These are phyloP conservation scores for Uria lomvia DNA, from an alignment of 2,113 vertebrate genomes.

Conservation along the genomic window DNA sequence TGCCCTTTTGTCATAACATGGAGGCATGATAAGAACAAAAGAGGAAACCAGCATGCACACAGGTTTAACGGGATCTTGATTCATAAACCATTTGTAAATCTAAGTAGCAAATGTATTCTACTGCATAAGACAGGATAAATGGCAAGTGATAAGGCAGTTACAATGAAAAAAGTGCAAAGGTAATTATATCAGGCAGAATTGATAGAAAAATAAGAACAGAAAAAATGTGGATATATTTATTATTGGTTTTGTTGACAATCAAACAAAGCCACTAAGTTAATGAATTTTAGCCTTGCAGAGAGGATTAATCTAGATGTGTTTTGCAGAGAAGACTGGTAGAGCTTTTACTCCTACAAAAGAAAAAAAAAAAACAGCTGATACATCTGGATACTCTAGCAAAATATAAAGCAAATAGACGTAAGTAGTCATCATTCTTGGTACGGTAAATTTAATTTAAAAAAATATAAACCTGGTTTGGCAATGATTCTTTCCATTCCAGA, in stretches of 20 bases:
- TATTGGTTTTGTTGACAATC: neutral
- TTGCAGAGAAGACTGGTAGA: neutral
- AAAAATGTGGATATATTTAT: neutral
- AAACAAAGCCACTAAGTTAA: neutral
- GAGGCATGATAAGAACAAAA: neutral
- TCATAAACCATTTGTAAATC: neutral
- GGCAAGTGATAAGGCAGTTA: neutral
- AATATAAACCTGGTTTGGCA: neutral
- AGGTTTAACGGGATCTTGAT: neutral
- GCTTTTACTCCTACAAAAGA: neutral
- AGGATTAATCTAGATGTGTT: neutral
- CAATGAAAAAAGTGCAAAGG: neutral
- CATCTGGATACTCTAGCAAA: neutral
- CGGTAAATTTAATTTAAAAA: neutral
- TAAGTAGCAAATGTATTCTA: neutral
- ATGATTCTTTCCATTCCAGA: neutral
- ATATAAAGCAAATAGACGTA: neutral
- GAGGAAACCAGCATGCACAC: neutral
- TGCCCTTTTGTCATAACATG: neutral
- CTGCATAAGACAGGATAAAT: neutral
- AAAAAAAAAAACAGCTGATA: neutral
- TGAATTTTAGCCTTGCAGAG: neutral
- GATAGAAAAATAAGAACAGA: neutral
- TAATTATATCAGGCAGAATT: neutral
- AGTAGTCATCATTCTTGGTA: neutral